Percentiles rank a stretch among this genome's conserved stretches.
These are phyloP conservation scores for Carabus problematicus DNA, from an alignment of 2,888 invertebrate species.

Conservation along the genomic window DNA sequence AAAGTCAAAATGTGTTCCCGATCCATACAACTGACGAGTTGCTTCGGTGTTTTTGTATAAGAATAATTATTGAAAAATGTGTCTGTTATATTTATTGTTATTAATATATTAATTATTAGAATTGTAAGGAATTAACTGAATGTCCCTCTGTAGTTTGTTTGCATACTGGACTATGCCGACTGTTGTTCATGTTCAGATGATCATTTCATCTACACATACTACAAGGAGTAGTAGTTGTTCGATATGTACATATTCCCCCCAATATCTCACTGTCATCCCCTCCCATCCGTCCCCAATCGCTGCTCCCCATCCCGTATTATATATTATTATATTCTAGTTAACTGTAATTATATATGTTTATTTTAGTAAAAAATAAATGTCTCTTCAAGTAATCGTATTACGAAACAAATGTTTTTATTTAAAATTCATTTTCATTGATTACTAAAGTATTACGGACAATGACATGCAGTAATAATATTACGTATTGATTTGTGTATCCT, in stretches of 20 bases:
- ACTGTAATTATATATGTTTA: slow-evolving; percentile 41
- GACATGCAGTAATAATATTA: no score
- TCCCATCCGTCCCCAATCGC: slow-evolving; percentile 17
- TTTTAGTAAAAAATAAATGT: slow-evolving; percentile 40
- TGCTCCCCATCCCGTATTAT: no score
- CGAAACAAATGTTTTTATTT: no score
- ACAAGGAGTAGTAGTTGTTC: slow-evolving; percentile 36
- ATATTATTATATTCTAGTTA: slow-evolving; percentile 32
- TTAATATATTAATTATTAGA: slow-evolving; percentile 37
- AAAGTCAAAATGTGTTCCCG: slow-evolving; percentile 35
- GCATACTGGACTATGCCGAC: slow-evolving; percentile 34
- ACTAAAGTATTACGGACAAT: no score
- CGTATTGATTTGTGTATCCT: no score
- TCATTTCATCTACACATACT: slow-evolving; percentile 14
- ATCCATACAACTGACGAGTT: slow-evolving; percentile 39
- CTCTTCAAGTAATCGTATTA: slow-evolving; percentile 18
- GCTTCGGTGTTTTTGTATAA: slow-evolving; percentile 33
- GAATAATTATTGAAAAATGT: slow-evolving; percentile 27
- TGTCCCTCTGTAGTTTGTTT: slow-evolving; percentile 24
- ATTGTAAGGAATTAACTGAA: slow-evolving; percentile 36
- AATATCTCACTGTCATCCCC: slow-evolving; percentile 28
- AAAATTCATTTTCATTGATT: no score
- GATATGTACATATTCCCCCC: not conserved
- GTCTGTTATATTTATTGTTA: slow-evolving; percentile 43
- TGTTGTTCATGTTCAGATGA: slow-evolving; percentile 32